Evolutionary conservation across 2,113 vertebrate species (phyloP).

Genomic region (Spheniscus mendiculus): DNA sequence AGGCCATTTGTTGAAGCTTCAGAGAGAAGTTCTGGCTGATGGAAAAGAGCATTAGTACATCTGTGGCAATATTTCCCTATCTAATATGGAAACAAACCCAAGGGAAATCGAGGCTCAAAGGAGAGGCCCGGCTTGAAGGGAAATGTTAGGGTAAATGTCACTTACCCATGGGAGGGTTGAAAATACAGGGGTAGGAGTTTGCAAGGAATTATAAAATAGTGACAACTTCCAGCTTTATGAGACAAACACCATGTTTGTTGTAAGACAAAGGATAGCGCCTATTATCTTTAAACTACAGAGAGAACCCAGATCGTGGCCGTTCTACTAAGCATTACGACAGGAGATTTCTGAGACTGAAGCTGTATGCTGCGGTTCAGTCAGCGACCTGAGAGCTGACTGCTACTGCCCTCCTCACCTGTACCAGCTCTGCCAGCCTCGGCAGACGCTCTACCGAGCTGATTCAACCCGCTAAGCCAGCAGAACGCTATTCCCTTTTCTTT

Average conservation of each 20-base stretch:
- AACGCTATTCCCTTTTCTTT: background rate
- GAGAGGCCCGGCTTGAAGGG: background rate
- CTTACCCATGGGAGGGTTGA: background rate
- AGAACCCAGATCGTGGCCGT: background rate
- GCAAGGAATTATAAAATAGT: background rate
- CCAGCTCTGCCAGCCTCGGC: background rate
- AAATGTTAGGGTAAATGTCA: background rate
- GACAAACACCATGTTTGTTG: background rate
- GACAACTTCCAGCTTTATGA: background rate
- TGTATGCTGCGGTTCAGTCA: background rate
- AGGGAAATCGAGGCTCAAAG: background rate
- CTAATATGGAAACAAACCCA: background rate
- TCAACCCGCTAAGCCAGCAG: background rate
- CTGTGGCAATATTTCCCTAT: background rate
- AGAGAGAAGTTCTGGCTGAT: background rate
- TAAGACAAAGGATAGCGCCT: background rate
- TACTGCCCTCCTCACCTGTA: background rate
- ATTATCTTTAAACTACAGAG: background rate
- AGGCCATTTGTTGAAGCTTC: background rate
- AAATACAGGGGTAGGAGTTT: background rate
- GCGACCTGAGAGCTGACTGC: accelerated
- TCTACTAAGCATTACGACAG: background rate
- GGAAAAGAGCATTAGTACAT: background rate
- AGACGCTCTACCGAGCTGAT: background rate
- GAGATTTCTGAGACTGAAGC: background rate